Evolutionary conservation across 2,888 invertebrate genomes (phyloP).

Genomic region (Biston stratarius): DNA sequence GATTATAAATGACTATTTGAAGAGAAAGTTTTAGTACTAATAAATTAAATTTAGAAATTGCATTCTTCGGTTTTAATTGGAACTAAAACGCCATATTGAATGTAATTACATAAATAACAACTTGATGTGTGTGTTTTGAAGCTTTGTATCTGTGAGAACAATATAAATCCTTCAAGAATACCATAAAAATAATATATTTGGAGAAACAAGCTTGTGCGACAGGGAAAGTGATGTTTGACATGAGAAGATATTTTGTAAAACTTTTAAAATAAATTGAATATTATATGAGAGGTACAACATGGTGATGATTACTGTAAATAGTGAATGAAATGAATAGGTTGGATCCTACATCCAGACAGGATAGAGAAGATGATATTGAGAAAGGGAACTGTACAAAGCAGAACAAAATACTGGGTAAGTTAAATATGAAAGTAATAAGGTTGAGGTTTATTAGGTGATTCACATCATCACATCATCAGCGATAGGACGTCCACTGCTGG

Average conservation of each 20-base stretch:
- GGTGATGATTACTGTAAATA: conserved; percentile 10
- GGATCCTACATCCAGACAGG: conserved; percentile 65
- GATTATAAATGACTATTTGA: too few species aligned
- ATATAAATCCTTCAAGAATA: not conserved
- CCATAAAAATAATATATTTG: not conserved
- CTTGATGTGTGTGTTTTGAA: too few species aligned
- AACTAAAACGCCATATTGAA: too few species aligned
- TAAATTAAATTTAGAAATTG: too few species aligned
- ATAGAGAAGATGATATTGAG: conserved; percentile 67
- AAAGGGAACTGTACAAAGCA: conserved; percentile 77
- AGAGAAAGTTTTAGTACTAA: too few species aligned
- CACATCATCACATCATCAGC: too few species aligned
- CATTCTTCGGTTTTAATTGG: too few species aligned
- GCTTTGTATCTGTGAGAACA: too few species aligned
- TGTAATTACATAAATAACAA: too few species aligned
- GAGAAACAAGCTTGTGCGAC: not conserved
- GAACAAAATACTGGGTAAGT: conserved; percentile 76
- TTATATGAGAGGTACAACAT: conserved; percentile 33
- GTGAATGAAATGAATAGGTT: conserved; percentile 76
- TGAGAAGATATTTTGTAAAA: not conserved
- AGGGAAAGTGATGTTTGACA: not conserved
- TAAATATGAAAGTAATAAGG: not conserved
- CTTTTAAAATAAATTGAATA: conserved; percentile 1
- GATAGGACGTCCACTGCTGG: too few species aligned
- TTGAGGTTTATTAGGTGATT: not conserved